phyloP scores from a whole-genome alignment of 2,113 vertebrate species.

The Alosa alosa region DNA sequence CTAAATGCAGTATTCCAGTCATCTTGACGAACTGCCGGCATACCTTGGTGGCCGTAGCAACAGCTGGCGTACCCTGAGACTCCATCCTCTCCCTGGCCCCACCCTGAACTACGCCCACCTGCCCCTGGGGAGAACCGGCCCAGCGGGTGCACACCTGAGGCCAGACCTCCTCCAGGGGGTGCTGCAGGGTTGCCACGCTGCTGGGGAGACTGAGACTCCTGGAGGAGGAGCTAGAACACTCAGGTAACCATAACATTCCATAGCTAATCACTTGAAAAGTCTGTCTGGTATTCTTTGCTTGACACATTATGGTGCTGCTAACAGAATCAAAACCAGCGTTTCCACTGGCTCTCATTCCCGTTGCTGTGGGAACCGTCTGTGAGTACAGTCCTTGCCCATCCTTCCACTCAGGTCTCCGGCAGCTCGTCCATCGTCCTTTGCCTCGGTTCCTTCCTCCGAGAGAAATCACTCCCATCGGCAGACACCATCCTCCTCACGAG shows the following conservation, averaged over 20 bases:
- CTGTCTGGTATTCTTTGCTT: neutral
- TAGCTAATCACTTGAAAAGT: neutral
- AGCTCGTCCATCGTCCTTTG: slow-evolving; percentile 24
- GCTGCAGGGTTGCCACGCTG: too few species aligned
- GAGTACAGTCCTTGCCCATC: neutral
- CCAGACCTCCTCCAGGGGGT: too few species aligned
- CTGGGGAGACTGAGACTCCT: too few species aligned
- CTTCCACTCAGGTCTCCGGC: slow-evolving; percentile 43
- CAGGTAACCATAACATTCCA: neutral
- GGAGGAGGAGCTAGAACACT: neutral
- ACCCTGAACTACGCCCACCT: neutral
- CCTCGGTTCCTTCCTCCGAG: neutral
- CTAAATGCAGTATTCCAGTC: slow-evolving; percentile 51
- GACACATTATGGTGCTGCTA: too few species aligned
- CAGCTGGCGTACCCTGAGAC: slow-evolving; percentile 63
- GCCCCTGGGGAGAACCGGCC: too few species aligned
- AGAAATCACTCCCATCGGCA: neutral
- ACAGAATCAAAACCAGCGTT: neutral
- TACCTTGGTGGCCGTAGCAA: slow-evolving; percentile 67
- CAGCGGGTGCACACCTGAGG: too few species aligned
- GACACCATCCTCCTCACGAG: neutral
- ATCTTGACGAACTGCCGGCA: slow-evolving; percentile 64
- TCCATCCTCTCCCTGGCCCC: slow-evolving; percentile 22
- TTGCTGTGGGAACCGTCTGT: neutral
- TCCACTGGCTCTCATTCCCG: neutral